These are phyloP conservation scores for Agrochola macilenta DNA, from an alignment of 2,888 invertebrate genomes.

Conservation along the genomic window DNA sequence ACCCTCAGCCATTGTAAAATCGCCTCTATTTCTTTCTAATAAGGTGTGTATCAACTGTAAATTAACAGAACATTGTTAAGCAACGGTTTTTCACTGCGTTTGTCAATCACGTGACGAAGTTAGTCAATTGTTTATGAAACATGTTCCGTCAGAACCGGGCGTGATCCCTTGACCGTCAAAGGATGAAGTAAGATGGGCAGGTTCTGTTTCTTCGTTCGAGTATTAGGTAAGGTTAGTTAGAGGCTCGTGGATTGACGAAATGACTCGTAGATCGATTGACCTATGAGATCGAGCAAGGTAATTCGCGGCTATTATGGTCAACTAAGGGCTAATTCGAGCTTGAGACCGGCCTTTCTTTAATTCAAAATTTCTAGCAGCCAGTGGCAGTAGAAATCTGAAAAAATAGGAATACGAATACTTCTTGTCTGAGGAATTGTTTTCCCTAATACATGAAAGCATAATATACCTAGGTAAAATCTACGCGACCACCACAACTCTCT, in stretches of 20 bases:
- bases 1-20: not conserved
- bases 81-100: constrained; percentile 51
- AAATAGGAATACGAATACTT: not conserved
- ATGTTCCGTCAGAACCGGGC: constrained; percentile 40
- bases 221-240: constrained; percentile 6
- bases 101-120: constrained; percentile 49
- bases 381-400: too few relatives aligned
- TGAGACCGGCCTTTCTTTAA: not conserved
- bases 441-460: too few relatives aligned
- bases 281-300: not conserved
- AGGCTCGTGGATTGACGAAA: not conserved
- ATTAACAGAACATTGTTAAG: constrained; percentile 34
- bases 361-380: not conserved
- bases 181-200: constrained; percentile 27
- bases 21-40: not conserved
- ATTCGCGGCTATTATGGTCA: not conserved
- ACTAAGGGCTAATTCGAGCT: too few relatives aligned
- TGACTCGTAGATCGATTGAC: constrained; percentile 2
- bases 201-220: not conserved
- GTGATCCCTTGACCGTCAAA: constrained; percentile 24
- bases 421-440: not conserved
- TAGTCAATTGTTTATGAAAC: constrained; percentile 56
- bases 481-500: not conserved
- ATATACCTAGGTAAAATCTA: too few relatives aligned
- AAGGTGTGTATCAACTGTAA: constrained; percentile 20